Percentiles rank a stretch among this genome's conserved stretches.
These are phyloP conservation scores for Cyrtonyx montezumae DNA, from an alignment of 2,113 vertebrate genomes.

Conservation along the genomic window DNA sequence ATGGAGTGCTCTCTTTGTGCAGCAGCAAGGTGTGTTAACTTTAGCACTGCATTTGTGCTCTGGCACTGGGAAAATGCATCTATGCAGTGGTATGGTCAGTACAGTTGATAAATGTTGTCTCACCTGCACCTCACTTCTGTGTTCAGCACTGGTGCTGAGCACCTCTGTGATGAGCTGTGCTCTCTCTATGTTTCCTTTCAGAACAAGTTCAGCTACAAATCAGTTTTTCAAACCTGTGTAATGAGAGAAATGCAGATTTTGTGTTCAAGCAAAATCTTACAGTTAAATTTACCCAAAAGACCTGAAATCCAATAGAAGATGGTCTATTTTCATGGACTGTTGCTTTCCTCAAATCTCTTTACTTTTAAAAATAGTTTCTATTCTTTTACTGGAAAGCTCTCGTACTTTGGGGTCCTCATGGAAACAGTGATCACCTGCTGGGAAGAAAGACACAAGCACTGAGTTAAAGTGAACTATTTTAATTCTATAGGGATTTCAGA, in stretches of 20 bases:
- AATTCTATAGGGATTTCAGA: background rate
- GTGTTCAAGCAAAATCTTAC: background rate
- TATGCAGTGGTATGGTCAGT: fast-evolving
- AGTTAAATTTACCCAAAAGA: background rate
- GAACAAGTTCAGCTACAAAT: background rate
- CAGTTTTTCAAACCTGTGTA: background rate
- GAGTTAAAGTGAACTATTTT: background rate
- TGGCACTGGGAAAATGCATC: fast-evolving
- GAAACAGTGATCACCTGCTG: background rate
- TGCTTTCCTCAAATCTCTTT: background rate
- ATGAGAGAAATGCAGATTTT: background rate
- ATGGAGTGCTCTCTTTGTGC: fast-evolving
- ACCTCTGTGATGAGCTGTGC: background rate
- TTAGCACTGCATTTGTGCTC: fast-evolving
- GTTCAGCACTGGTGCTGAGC: background rate
- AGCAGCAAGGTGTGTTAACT: background rate
- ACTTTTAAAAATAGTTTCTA: background rate
- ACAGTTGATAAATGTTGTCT: background rate
- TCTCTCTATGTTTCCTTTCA: background rate
- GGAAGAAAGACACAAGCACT: background rate
- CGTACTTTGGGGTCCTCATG: background rate
- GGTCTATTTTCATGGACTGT: background rate
- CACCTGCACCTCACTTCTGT: background rate
- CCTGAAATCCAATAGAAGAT: background rate
- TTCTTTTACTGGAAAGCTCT: background rate